Evolutionary conservation across 2,113 vertebrate genomes (phyloP).

Genomic region (Saimiri boliviensis): DNA sequence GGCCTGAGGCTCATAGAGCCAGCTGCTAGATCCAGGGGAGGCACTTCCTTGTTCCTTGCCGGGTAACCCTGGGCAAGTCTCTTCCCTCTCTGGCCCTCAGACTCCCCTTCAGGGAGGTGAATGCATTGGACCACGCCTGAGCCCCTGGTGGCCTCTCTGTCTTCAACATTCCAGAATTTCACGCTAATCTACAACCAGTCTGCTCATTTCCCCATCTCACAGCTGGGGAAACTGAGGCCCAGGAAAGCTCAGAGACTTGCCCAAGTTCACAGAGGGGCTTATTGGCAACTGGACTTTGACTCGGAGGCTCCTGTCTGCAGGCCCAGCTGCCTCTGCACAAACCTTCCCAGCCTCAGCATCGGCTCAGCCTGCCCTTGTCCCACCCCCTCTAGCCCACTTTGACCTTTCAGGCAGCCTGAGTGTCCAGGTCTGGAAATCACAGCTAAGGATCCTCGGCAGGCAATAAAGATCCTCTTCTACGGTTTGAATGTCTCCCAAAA

Average conservation of each 20-base stretch:
- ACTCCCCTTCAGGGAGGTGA: background rate
- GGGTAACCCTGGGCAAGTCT: background rate
- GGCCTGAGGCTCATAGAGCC: background rate
- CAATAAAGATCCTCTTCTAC: background rate
- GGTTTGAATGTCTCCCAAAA: background rate
- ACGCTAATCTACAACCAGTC: background rate
- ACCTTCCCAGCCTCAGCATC: too few relatives aligned
- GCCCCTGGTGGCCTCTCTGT: background rate
- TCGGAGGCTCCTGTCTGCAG: rapidly evolving
- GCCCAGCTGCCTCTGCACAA: background rate
- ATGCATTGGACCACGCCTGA: background rate
- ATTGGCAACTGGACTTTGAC: background rate
- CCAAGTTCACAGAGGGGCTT: background rate
- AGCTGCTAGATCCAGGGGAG: background rate
- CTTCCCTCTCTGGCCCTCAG: background rate
- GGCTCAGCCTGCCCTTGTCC: background rate
- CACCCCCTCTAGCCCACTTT: too few relatives aligned
- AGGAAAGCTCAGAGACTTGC: background rate
- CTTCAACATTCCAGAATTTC: background rate
- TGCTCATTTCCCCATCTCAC: background rate
- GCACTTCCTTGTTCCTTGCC: background rate
- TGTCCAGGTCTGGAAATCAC: background rate
- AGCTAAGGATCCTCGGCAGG: background rate
- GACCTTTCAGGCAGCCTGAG: background rate
- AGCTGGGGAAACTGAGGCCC: background rate